phyloP scores from a whole-genome alignment of 23 tunicate genomes.

The Trididemnum nubilum region DNA sequence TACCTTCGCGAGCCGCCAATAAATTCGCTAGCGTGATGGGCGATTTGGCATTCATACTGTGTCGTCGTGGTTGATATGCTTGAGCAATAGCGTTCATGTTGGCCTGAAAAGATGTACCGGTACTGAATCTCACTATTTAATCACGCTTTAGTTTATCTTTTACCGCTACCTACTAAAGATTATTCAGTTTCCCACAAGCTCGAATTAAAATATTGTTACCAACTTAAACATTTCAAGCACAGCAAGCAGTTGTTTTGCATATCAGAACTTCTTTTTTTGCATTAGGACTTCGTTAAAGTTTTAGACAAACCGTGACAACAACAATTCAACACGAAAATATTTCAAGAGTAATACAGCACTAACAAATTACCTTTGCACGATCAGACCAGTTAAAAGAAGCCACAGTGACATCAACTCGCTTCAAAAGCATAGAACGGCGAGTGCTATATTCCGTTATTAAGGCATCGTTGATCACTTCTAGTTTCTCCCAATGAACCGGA shows the following conservation, averaged over 20 bases:
- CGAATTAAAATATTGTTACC: too few species aligned
- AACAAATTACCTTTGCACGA: slow-evolving; percentile 62
- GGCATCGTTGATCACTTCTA: slow-evolving; percentile 56
- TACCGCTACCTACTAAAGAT: too few species aligned
- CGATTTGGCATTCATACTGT: slow-evolving; percentile 33
- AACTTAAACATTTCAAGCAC: too few species aligned
- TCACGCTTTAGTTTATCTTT: too few species aligned
- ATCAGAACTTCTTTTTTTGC: too few species aligned
- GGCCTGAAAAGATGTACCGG: too few species aligned
- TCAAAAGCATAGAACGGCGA: slow-evolving; percentile 71
- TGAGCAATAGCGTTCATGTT: slow-evolving; percentile 53
- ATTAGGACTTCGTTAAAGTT: too few species aligned
- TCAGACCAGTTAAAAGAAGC: slow-evolving; percentile 89
- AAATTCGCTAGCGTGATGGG: slow-evolving; percentile 45
- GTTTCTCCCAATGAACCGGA: slow-evolving; percentile 74
- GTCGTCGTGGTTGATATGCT: slow-evolving; percentile 66
- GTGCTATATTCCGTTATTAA: slow-evolving; percentile 50
- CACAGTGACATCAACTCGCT: slow-evolving; percentile 84
- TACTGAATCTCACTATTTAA: too few species aligned
- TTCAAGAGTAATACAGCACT: too few species aligned
- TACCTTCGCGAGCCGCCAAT: slow-evolving; percentile 87
- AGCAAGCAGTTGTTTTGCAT: too few species aligned
- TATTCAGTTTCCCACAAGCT: too few species aligned
- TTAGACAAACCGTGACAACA: not conserved
- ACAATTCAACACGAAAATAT: too few species aligned